Evolutionary conservation across 2,797 vertebrate species (phyloP).

Genomic region (Manis javanica): DNA sequence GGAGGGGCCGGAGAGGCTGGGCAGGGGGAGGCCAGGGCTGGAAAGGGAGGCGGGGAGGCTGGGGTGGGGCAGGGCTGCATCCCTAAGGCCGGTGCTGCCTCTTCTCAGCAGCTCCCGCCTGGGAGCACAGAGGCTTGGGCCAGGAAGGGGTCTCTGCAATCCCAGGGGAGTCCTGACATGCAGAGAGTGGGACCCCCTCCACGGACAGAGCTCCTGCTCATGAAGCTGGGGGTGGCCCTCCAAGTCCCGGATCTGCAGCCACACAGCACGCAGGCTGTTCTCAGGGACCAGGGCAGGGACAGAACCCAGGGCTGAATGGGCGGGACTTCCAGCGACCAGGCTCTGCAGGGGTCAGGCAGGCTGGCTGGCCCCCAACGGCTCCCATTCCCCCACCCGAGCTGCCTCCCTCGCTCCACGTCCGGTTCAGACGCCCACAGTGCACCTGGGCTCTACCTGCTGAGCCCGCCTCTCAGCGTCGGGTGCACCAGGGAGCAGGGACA

Average conservation of each 20-base stretch:
- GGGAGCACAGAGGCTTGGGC: background rate
- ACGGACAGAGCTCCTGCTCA: background rate
- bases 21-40: too few relatives aligned
- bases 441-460: background rate
- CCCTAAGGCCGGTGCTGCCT: too few relatives aligned
- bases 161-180: too few relatives aligned
- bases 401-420: too few relatives aligned
- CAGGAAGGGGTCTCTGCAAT: background rate
- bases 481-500: background rate
- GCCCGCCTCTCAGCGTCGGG: too few relatives aligned
- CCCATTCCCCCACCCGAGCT: background rate
- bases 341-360: background rate
- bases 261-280: background rate
- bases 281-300: background rate
- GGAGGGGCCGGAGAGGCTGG: too few relatives aligned
- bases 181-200: background rate
- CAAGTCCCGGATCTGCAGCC: rapidly evolving
- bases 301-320: background rate
- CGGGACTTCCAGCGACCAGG: rapidly evolving
- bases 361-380: background rate
- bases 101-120: too few relatives aligned
- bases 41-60: too few relatives aligned
- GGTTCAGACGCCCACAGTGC: rapidly evolving
- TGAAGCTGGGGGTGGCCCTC: background rate
- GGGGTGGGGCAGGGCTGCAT: too few relatives aligned